phyloP scores from a whole-genome alignment of 2,797 vertebrate species.

The Danio kyathit region DNA sequence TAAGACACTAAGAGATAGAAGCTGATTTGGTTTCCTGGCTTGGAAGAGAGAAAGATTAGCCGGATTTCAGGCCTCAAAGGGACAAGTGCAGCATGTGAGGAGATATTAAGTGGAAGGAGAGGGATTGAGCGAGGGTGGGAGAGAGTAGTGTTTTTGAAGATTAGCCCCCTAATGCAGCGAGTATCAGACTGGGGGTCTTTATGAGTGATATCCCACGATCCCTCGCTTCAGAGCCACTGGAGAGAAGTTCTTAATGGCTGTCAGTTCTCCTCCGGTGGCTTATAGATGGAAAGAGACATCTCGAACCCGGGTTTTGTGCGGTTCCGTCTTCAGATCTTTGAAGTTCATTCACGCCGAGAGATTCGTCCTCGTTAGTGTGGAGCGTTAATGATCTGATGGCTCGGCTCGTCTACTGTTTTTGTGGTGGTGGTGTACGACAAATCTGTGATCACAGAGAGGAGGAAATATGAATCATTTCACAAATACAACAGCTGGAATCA shows the following conservation, averaged over 20 bases:
- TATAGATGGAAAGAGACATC: conserved; percentile 44
- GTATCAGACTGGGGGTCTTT: conserved; percentile 46
- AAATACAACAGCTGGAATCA: neutral
- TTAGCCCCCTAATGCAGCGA: conserved; percentile 54
- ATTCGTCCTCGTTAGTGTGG: neutral
- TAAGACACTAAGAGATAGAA: conserved; percentile 52
- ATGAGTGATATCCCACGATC: conserved; percentile 54
- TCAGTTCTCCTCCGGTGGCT: conserved; percentile 51
- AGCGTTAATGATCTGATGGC: neutral
- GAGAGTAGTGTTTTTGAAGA: conserved; percentile 59
- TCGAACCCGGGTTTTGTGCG: conserved; percentile 4
- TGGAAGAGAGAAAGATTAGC: conserved; percentile 59
- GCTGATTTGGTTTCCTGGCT: conserved; percentile 55
- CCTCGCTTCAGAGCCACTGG: conserved; percentile 37
- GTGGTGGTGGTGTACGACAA: conserved; percentile 3
- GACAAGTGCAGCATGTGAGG: conserved; percentile 47
- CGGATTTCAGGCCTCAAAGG: conserved; percentile 58
- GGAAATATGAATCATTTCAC: neutral
- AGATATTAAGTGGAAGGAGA: conserved; percentile 53
- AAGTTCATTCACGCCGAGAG: neutral
- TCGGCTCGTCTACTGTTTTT: neutral
- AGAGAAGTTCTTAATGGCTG: conserved; percentile 44
- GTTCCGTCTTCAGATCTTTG: conserved; percentile 10
- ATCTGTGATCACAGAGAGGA: neutral
- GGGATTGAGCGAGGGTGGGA: conserved; percentile 34